phyloP scores from a whole-genome alignment of 2,113 vertebrate species.

The Fregata magnificens region DNA sequence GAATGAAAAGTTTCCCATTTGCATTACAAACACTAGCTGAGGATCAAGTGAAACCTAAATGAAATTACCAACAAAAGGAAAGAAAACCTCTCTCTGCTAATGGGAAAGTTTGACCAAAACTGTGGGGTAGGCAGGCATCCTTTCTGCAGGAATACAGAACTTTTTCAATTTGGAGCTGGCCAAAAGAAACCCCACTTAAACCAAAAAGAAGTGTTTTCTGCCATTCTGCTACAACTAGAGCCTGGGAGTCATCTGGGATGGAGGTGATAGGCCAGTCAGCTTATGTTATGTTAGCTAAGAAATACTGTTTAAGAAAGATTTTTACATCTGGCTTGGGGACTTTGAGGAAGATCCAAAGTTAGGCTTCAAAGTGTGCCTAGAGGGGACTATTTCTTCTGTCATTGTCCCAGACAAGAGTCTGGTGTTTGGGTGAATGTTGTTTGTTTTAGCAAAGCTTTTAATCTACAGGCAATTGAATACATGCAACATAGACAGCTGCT shows the following conservation, averaged over 20 bases:
- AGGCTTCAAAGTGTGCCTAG: background rate
- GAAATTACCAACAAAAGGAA: background rate
- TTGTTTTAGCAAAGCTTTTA: conserved; percentile 12
- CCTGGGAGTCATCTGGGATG: background rate
- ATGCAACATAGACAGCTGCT: background rate
- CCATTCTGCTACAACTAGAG: background rate
- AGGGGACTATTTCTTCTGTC: background rate
- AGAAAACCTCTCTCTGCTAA: background rate
- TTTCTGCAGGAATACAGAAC: background rate
- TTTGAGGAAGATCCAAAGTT: background rate
- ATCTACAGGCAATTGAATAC: background rate
- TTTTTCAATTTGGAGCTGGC: background rate
- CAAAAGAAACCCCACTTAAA: background rate
- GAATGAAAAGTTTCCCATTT: background rate
- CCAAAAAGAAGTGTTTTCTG: background rate
- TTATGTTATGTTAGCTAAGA: background rate
- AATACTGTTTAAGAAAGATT: background rate
- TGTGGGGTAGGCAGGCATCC: background rate
- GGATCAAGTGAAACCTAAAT: background rate
- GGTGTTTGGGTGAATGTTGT: background rate
- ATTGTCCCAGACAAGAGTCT: conserved; percentile 19
- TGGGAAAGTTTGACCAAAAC: background rate
- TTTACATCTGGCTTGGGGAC: background rate
- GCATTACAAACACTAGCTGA: background rate
- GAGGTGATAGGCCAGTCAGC: background rate